Percentiles rank a stretch among this genome's conserved stretches.
These are phyloP conservation scores for Clarias laeviceps DNA, from an alignment of 2,797 vertebrate species.

Conservation along the genomic window DNA sequence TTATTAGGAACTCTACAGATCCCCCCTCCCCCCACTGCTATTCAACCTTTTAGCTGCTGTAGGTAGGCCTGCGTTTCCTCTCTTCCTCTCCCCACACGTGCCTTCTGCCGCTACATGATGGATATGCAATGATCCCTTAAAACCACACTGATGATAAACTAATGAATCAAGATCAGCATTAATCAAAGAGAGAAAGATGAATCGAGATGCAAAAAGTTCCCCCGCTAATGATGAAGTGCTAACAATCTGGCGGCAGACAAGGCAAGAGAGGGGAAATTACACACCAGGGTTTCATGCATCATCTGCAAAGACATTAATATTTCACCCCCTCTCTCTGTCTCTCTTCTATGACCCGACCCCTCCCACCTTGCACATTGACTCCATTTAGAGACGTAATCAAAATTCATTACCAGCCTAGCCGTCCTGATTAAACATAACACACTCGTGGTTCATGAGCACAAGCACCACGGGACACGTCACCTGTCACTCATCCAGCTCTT, in stretches of 20 bases:
- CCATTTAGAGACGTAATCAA: conserved; percentile 97
- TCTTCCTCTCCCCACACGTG: conserved; percentile 19
- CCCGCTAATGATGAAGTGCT: conserved; percentile 98
- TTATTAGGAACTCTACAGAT: conserved; percentile 61
- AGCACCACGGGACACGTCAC: conserved; percentile 65
- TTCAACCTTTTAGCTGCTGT: conserved; percentile 53
- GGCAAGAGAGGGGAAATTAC: conserved; percentile 95
- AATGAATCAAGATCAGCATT: conserved; percentile 98
- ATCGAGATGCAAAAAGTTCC: conserved; percentile 95
- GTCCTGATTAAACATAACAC: conserved; percentile 98
- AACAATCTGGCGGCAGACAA: conserved; percentile 97
- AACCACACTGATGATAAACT: conserved; percentile 97
- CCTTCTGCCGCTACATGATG: conserved; percentile 67
- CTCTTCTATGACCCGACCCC: conserved; percentile 46
- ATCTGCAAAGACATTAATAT: conserved; percentile 99
- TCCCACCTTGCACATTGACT: conserved; percentile 68
- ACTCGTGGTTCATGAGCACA: conserved; percentile 79
- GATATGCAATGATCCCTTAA: conserved; percentile 91
- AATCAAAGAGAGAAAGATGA: conserved; percentile 95
- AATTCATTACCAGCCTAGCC: conserved; percentile 97
- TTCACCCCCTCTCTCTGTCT: conserved; percentile 61
- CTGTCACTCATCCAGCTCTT: conserved; percentile 63
- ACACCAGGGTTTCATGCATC: conserved; percentile 98
- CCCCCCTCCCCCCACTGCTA: conserved; percentile 11
- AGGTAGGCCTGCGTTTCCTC: conserved; percentile 24